These are phyloP conservation scores for Atrichornis clamosus DNA, from an alignment of 2,113 vertebrate species.

Conservation along the genomic window DNA sequence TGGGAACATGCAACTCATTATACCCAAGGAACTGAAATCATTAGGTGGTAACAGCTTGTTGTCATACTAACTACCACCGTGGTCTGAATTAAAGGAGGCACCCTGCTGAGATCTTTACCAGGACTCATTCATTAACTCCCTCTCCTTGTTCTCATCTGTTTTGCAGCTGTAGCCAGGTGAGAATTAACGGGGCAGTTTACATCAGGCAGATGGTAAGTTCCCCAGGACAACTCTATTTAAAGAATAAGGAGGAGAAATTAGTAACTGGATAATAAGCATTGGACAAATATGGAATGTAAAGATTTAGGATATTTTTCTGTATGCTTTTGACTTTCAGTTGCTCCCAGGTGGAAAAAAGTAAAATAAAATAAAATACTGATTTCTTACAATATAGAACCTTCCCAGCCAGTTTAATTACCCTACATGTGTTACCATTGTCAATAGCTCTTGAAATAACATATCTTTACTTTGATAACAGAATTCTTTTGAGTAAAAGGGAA, in stretches of 20 bases:
- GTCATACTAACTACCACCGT: neutral
- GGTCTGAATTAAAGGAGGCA: constrained; percentile 21
- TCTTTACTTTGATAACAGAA: neutral
- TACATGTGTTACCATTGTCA: neutral
- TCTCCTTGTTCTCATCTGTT: constrained; percentile 42
- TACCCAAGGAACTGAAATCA: neutral
- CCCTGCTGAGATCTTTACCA: constrained; percentile 14
- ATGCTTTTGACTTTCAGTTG: neutral
- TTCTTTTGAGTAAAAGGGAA: neutral
- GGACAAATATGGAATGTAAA: neutral
- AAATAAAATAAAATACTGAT: too few relatives aligned
- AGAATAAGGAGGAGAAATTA: neutral
- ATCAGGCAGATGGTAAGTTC: constrained; percentile 30
- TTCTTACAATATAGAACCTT: neutral
- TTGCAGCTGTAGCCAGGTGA: constrained; percentile 48
- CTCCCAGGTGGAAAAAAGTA: neutral
- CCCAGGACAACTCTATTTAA: constrained; percentile 22
- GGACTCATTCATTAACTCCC: constrained; percentile 20
- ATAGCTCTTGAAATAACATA: neutral
- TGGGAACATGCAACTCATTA: neutral
- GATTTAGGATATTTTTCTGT: neutral
- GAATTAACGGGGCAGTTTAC: constrained; percentile 54
- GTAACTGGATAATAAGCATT: neutral
- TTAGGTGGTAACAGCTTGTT: constrained; percentile 45
- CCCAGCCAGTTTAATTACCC: neutral